Percentiles rank a stretch among this genome's conserved stretches.
These are phyloP conservation scores for Dicrostonyx torquatus DNA, from an alignment of 2,797 vertebrate species.

Conservation along the genomic window DNA sequence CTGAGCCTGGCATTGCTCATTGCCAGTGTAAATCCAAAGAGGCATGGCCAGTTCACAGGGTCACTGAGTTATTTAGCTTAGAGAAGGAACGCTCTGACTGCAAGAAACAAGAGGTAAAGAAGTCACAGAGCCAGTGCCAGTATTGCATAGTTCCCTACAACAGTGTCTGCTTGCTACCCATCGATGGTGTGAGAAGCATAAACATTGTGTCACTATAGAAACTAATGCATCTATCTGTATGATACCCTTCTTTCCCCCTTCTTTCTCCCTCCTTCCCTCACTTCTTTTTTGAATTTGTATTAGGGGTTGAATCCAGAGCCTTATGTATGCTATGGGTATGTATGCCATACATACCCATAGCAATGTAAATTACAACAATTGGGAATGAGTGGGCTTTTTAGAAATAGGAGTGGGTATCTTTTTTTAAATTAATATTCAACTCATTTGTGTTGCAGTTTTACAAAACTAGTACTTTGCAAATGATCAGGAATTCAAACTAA, in stretches of 20 bases:
- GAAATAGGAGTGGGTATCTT: too few relatives aligned
- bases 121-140: fast-evolving
- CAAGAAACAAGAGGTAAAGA: background rate
- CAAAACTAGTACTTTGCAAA: background rate
- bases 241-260: background rate
- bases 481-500: background rate
- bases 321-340: background rate
- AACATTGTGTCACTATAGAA: background rate
- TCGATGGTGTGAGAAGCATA: background rate
- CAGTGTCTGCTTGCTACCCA: background rate
- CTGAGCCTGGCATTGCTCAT: background rate
- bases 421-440: background rate
- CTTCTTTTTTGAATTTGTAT: background rate
- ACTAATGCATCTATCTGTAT: background rate
- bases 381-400: background rate
- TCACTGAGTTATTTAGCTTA: background rate
- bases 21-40: background rate
- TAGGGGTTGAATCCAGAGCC: background rate
- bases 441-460: slow-evolving; percentile 5
- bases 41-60: background rate
- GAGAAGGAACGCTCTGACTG: background rate
- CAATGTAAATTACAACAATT: background rate
- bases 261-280: background rate
- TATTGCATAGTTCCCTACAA: background rate
- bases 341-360: background rate